These are phyloP conservation scores for Opisthograptis luteolata DNA, from an alignment of 2,888 invertebrate species.

Conservation along the genomic window DNA sequence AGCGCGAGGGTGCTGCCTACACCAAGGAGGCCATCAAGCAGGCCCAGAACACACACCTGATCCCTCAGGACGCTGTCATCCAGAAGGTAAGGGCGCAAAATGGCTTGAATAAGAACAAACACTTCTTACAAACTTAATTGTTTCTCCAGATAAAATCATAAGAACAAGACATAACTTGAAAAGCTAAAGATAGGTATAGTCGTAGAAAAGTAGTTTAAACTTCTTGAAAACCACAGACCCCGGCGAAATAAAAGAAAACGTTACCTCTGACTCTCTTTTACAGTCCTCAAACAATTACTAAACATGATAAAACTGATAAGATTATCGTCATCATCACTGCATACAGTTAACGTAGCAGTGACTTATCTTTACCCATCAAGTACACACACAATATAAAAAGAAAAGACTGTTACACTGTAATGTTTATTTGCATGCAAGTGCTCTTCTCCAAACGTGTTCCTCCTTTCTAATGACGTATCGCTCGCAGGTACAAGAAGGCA, in stretches of 20 bases:
- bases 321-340: too few species aligned
- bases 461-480: constrained; percentile 5
- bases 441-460: background rate
- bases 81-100: constrained; percentile 89
- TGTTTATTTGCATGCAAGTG: background rate
- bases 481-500: constrained; percentile 90
- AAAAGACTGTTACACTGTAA: background rate
- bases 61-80: constrained; percentile 94
- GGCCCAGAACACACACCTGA: constrained; percentile 93
- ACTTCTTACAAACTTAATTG: too few species aligned
- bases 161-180: too few species aligned
- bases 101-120: too few species aligned
- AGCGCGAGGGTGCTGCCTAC: constrained; percentile 92
- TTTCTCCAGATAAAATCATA: too few species aligned
- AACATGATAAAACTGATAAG: background rate
- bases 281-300: background rate
- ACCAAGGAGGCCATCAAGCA: constrained; percentile 94
- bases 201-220: too few species aligned
- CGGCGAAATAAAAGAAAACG: too few species aligned
- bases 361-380: background rate
- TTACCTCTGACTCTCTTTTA: too few species aligned
- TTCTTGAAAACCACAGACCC: too few species aligned
- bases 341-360: background rate
- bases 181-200: too few species aligned
- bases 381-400: background rate